Evolutionary conservation across 2,888 invertebrate genomes (phyloP).

Genomic region (Latheticus oryzae): DNA sequence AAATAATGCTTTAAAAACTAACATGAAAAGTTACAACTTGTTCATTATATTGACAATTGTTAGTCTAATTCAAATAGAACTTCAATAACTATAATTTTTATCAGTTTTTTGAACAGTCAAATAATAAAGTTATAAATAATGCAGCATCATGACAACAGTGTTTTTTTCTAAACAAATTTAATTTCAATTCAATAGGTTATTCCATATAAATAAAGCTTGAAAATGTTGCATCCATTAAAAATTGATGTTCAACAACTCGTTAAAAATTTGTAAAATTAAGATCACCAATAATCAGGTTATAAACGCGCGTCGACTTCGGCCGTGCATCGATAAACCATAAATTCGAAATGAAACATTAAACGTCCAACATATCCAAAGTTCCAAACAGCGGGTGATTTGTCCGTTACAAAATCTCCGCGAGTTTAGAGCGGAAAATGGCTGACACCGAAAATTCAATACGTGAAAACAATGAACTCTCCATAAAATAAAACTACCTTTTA

Average conservation of each 20-base stretch:
- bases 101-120: no score
- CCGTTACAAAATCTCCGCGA: conserved; percentile 32
- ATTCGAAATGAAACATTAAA: conserved; percentile 31
- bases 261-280: conserved; percentile 22
- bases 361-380: conserved; percentile 20
- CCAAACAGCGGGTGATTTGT: conserved; percentile 20
- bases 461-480: conserved; percentile 42
- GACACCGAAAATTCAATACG: conserved; percentile 38
- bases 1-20: no score
- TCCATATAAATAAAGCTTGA: no score
- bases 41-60: no score
- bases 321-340: conserved; percentile 31
- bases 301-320: not conserved
- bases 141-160: no score
- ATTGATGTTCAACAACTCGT: not conserved
- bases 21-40: no score
- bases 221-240: no score
- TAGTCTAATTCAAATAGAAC: no score
- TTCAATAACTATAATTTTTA: no score
- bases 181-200: no score
- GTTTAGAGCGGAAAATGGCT: conserved; percentile 35
- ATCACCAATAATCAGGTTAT: conserved; percentile 14
- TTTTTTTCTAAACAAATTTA: no score
- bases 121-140: no score
- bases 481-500: conserved; percentile 43